These are phyloP conservation scores for Acanthopleura granulata DNA, from an alignment of 2,888 invertebrate genomes.

Conservation along the genomic window DNA sequence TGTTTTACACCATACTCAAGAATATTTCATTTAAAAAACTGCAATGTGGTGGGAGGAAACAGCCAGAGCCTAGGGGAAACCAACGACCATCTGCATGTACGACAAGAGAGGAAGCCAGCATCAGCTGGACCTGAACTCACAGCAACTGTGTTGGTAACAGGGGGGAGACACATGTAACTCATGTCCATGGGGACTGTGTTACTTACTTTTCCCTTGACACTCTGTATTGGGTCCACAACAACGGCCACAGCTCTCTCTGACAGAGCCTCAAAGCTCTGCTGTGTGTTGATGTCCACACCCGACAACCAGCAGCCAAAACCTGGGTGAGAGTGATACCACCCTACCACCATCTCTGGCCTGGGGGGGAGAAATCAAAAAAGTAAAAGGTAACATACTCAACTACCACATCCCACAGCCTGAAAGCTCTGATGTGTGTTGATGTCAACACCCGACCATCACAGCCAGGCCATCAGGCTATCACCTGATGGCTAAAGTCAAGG, in stretches of 20 bases:
- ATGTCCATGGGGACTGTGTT: no score
- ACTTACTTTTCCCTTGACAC: constrained; percentile 86
- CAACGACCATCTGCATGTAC: no score
- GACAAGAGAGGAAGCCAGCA: no score
- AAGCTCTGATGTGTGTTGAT: constrained; percentile 99
- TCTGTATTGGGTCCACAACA: constrained; percentile 99
- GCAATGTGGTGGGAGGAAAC: no score
- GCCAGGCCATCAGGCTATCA: no score
- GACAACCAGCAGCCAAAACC: constrained; percentile 99
- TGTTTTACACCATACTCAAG: no score
- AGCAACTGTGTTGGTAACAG: no score
- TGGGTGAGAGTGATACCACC: constrained; percentile 98
- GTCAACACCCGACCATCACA: constrained; percentile 97
- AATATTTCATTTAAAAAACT: no score
- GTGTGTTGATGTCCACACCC: constrained; percentile 98
- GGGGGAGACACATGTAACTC: no score
- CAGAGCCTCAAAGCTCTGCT: constrained; percentile 98
- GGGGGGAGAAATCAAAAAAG: constrained; percentile 24
- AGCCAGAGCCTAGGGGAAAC: no score
- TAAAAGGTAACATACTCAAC: constrained; percentile 6
- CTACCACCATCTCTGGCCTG: constrained; percentile 99
- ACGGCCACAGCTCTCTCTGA: constrained; percentile 99
- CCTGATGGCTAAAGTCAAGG: constrained; percentile 99
- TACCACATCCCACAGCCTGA: constrained; percentile 92
- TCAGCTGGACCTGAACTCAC: no score